These are phyloP conservation scores for Galeopterus variegatus DNA, from an alignment of 2,113 vertebrate genomes.

Conservation along the genomic window DNA sequence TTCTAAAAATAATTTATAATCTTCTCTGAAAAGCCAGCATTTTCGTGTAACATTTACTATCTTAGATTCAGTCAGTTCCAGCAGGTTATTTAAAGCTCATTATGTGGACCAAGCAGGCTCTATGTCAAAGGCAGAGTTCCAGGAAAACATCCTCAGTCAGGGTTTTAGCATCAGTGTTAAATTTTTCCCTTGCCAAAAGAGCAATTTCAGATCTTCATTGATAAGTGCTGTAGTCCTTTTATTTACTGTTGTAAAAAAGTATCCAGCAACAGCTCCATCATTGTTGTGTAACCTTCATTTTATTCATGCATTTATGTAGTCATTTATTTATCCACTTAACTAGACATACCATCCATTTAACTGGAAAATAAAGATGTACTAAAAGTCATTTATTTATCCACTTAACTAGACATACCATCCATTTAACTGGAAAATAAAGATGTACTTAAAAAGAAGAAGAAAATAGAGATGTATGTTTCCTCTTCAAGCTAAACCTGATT, in stretches of 20 bases:
- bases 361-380: too few species aligned
- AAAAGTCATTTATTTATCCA: background rate
- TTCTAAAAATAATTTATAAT: constrained; percentile 19
- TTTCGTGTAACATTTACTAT: constrained; percentile 38
- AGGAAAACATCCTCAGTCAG: background rate
- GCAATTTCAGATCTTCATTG: background rate
- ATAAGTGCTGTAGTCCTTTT: background rate
- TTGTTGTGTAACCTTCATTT: background rate
- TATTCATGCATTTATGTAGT: background rate
- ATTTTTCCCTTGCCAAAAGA: constrained; percentile 17
- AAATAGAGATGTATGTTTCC: background rate
- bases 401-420: constrained; percentile 7
- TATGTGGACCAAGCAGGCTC: background rate
- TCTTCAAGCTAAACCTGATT: background rate
- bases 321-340: constrained; percentile 21
- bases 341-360: background rate
- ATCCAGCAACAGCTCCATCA: background rate
- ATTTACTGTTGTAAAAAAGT: constrained; percentile 16
- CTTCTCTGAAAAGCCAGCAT: background rate
- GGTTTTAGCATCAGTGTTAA: background rate
- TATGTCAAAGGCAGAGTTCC: background rate
- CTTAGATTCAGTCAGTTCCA: constrained; percentile 18
- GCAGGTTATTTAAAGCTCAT: background rate
- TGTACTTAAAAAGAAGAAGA: background rate
- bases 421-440: constrained; percentile 39